Evolutionary conservation across 1,140 invertebrate genomes (phyloP).

Genomic region (Temnothorax longispinosus): DNA sequence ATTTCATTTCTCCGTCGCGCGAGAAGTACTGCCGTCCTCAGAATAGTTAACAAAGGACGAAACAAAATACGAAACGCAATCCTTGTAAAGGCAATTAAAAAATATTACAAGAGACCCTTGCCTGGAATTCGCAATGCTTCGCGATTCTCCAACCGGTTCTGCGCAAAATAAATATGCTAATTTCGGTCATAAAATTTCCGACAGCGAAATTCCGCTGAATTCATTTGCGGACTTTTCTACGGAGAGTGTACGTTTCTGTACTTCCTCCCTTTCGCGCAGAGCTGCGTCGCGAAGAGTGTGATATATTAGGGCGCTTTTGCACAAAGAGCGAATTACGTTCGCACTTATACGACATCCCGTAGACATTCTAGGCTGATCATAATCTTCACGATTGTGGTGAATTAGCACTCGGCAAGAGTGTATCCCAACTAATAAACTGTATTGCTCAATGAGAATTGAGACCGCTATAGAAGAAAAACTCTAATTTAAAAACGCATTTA

Average conservation of each 20-base stretch:
- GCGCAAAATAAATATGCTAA: slow-evolving; percentile 62
- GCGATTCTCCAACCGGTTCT: slow-evolving; percentile 58
- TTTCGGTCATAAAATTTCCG: slow-evolving; percentile 59
- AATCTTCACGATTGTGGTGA: neutral
- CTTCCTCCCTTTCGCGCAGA: slow-evolving; percentile 38
- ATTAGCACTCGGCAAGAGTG: neutral
- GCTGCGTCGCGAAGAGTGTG: slow-evolving; percentile 27
- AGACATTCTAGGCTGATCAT: slow-evolving; percentile 13
- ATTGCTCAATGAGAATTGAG: neutral
- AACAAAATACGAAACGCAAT: slow-evolving; percentile 54
- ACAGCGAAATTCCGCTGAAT: slow-evolving; percentile 56
- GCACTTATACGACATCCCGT: slow-evolving; percentile 26
- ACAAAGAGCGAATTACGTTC: slow-evolving; percentile 51
- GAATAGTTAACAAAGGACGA: slow-evolving; percentile 35
- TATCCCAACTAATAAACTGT: neutral
- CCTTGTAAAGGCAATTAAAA: slow-evolving; percentile 58
- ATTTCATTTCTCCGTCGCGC: slow-evolving; percentile 16
- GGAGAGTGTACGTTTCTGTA: slow-evolving; percentile 44
- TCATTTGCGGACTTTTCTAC: slow-evolving; percentile 56
- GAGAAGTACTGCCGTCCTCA: neutral
- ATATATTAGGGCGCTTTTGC: slow-evolving; percentile 49
- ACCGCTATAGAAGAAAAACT: neutral
- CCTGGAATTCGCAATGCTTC: slow-evolving; percentile 30
- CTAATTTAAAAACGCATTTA: neutral
- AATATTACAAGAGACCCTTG: slow-evolving; percentile 51